Evolutionary conservation across 2,797 vertebrate genomes (phyloP), one percentile per base, ranked within the genome.

Genomic region (Chiloscyllium punctatum): DNA sequence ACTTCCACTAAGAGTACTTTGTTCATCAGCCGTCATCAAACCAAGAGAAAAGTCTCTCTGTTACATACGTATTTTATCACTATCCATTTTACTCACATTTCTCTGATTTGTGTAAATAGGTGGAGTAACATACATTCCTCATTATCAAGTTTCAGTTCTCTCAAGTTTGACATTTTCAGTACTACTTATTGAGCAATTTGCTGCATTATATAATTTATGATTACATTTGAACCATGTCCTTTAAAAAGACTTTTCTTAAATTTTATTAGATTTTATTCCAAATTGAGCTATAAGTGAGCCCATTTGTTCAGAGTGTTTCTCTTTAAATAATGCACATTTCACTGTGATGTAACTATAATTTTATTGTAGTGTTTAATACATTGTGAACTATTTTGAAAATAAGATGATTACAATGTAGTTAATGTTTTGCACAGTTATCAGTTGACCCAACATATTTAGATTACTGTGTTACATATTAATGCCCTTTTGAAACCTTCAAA

Each of bases 391-490:
- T 27, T 92, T 69, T 42, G n/a, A 69, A 69, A 92, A 68, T 92
- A 69, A 48, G 79, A 84, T 84, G 37, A n/a, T 92, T 68, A n/a
- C 48, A 69, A 92, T 69, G n/a, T n/a, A 9, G 33, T 92, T 92
- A 79, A 68, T 37, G n/a, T 92, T 84, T 92, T 92, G 62, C 90
- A 92, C 90, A 92, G 37, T 69, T 42, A 69, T 23, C 57, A 91
- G 33, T 68, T 90, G 33, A 62, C 33, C 62, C 90, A 69, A 68
- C 66, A 42, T 92, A 42, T 69, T 92, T n/a, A 37, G 66, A 92
- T 92, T 92, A 92, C n/a, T 92, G 66, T 90, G 87, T 92, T 25
- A 92, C 90, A 92, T 92, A 69, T 69, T 92, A 92, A 69, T n/a
- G 27, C 51, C 86, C 51, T 88, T 90, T 68, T 92, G 66, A 69